phyloP scores from a whole-genome alignment of 2,113 vertebrate species.

The Struthidea cinerea region DNA sequence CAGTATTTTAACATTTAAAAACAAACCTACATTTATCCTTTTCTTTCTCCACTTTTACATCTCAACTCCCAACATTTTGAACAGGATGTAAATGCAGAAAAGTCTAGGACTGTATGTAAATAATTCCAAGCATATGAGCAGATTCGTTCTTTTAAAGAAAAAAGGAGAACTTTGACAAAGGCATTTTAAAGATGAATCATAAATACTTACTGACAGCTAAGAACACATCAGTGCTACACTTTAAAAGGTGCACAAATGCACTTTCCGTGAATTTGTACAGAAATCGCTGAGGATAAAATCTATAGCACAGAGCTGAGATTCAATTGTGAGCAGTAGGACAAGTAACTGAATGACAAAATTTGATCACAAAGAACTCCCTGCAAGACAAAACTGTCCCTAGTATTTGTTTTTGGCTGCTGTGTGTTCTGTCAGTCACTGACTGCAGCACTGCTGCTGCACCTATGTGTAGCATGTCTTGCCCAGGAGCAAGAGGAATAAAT shows the following conservation, averaged over 20 bases:
- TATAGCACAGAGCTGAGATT: not conserved
- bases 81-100: not conserved
- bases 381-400: not conserved
- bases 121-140: not conserved
- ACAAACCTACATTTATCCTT: not conserved
- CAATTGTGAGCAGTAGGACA: not conserved
- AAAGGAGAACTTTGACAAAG: not conserved
- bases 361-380: not conserved
- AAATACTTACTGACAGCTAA: slow-evolving; percentile 1
- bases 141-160: not conserved
- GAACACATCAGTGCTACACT: not conserved
- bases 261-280: not conserved
- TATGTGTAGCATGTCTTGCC: fast-evolving
- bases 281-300: not conserved
- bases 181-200: not conserved
- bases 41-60: not conserved
- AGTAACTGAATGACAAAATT: not conserved
- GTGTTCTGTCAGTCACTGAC: not conserved
- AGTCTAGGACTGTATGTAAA: not conserved
- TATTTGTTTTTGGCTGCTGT: not conserved
- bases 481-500: not conserved
- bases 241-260: not conserved
- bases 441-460: not conserved
- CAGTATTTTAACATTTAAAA: not conserved
- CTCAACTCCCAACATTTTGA: not conserved